These are phyloP conservation scores for Anarsia innoxiella DNA, from an alignment of 2,888 invertebrate genomes.

Conservation along the genomic window DNA sequence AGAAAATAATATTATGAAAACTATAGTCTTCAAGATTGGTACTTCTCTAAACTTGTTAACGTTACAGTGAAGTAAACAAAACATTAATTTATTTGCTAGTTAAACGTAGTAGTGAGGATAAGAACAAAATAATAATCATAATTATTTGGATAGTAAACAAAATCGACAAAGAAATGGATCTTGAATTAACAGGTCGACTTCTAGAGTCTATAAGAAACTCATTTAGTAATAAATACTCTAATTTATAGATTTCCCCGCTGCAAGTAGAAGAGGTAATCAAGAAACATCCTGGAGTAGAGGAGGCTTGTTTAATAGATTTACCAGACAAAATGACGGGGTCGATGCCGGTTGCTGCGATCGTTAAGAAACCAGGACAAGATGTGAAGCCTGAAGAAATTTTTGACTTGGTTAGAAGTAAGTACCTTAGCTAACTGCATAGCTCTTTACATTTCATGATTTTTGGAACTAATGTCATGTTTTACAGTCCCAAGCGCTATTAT, in stretches of 20 bases:
- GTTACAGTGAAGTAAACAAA: not conserved
- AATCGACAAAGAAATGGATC: too few species aligned
- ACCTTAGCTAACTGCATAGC: too few species aligned
- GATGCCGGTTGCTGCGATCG: constrained; percentile 33
- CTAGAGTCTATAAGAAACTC: too few species aligned
- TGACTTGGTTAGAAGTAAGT: constrained; percentile 34
- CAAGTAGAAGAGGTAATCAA: constrained; percentile 37
- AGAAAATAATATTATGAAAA: not conserved
- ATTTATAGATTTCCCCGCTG: constrained; percentile 33
- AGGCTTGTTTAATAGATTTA: constrained; percentile 35
- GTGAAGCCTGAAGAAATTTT: constrained; percentile 34
- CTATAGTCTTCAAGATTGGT: too few species aligned
- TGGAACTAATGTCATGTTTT: not conserved
- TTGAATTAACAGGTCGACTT: too few species aligned
- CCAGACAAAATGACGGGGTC: constrained; percentile 30
- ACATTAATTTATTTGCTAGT: not conserved
- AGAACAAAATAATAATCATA: not conserved
- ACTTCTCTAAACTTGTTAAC: not conserved
- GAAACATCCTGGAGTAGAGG: constrained; percentile 29
- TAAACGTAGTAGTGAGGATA: not conserved
- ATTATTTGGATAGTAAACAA: too few species aligned
- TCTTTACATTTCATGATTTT: not conserved
- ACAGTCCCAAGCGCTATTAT: not conserved
- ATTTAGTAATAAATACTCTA: too few species aligned
- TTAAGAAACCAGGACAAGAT: constrained; percentile 24